phyloP scores from a whole-genome alignment of 2,113 vertebrate species.

The Mungos mungo region DNA sequence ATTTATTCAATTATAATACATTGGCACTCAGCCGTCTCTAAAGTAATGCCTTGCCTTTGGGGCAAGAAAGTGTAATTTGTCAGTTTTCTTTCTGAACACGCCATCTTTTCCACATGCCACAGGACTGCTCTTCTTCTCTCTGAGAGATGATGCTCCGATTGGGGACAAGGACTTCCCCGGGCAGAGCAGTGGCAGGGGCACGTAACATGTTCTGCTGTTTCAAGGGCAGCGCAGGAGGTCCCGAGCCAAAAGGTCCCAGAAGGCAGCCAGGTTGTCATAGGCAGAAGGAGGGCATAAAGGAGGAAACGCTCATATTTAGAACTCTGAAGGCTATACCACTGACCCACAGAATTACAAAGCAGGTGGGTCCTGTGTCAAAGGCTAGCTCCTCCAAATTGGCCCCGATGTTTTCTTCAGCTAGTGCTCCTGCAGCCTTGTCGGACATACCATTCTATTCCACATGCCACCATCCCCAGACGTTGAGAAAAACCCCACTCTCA shows the following conservation, averaged over 20 bases:
- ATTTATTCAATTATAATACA: constrained; percentile 79
- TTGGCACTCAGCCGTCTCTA: constrained; percentile 58
- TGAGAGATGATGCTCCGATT: not conserved
- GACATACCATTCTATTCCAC: not conserved
- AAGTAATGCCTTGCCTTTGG: constrained; percentile 57
- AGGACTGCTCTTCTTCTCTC: not conserved
- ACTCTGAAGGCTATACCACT: not conserved
- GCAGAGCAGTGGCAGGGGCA: not conserved
- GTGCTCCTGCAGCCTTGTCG: not conserved
- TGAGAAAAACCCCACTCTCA: not conserved
- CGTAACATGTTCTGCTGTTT: not conserved
- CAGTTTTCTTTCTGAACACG: not conserved
- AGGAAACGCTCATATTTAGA: not conserved
- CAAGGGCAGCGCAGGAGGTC: not conserved
- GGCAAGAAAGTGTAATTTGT: constrained; percentile 1
- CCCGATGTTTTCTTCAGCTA: not conserved
- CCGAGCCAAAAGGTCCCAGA: fast-evolving
- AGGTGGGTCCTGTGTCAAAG: not conserved
- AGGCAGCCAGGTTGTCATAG: not conserved
- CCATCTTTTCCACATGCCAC: not conserved
- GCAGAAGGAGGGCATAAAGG: not conserved
- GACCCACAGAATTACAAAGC: not conserved
- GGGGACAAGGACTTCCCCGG: not conserved
- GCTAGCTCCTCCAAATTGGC: not conserved
- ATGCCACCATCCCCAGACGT: not conserved